These are phyloP conservation scores for Dascyllus trimaculatus DNA, from an alignment of 2,113 vertebrate genomes.

Conservation along the genomic window DNA sequence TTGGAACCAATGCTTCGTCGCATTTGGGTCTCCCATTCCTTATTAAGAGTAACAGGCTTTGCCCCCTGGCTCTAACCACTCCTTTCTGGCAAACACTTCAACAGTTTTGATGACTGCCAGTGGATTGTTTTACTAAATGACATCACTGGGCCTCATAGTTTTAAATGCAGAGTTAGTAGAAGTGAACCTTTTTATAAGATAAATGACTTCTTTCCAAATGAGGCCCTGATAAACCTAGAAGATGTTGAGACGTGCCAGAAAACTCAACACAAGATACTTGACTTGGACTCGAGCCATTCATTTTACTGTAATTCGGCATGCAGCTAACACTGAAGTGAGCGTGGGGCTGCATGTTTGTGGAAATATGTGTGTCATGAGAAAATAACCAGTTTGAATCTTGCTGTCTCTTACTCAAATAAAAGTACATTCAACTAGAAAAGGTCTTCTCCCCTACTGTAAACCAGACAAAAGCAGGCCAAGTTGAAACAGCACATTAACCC, in stretches of 20 bases:
- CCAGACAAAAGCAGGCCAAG: background rate
- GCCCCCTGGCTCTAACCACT: constrained; percentile 2
- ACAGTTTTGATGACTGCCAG: constrained; percentile 8
- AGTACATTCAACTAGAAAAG: background rate
- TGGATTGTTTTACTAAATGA: constrained; percentile 65
- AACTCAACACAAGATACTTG: constrained; percentile 6
- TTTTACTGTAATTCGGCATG: constrained; percentile 19
- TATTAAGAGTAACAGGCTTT: constrained; percentile 28
- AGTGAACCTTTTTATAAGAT: constrained; percentile 22
- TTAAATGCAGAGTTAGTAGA: constrained; percentile 6
- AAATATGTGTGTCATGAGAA: constrained; percentile 48
- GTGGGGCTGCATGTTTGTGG: background rate
- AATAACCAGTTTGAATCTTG: constrained; percentile 12
- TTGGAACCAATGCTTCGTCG: constrained; percentile 32
- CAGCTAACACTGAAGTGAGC: background rate
- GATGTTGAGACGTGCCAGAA: constrained; percentile 38
- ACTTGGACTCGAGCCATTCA: constrained; percentile 22
- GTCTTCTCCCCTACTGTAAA: background rate
- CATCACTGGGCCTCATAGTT: constrained; percentile 54
- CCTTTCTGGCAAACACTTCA: constrained; percentile 36
- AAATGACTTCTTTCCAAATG: constrained; percentile 40
- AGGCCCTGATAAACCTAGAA: constrained; percentile 39
- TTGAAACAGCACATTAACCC: background rate
- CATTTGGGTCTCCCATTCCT: constrained; percentile 28
- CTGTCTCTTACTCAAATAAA: constrained; percentile 8